phyloP scores from a whole-genome alignment of 2,888 invertebrate genomes.

The Phaedon cochleariae region DNA sequence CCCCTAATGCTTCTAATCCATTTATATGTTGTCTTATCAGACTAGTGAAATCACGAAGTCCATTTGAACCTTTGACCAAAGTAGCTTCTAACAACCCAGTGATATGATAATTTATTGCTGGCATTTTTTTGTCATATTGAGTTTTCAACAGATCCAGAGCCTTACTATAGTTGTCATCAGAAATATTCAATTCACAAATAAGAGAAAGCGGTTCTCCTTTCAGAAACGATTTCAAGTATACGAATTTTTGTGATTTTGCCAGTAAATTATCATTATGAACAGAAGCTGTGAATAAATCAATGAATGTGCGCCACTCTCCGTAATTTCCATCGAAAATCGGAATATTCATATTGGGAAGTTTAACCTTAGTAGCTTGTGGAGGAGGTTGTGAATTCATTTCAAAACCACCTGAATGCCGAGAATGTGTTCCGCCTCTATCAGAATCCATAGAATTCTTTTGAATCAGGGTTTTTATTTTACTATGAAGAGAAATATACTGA shows the following conservation, averaged over 20 bases:
- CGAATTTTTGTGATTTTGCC: conserved; percentile 16
- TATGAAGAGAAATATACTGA: background rate
- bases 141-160: conserved; percentile 14
- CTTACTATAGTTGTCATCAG: conserved; percentile 12
- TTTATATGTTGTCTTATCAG: conserved; percentile 17
- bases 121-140: conserved; percentile 15
- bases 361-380: background rate
- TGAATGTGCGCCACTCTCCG: conserved; percentile 17
- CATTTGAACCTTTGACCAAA: background rate
- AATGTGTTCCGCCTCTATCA: background rate
- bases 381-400: background rate
- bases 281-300: conserved; percentile 15
- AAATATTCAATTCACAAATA: conserved; percentile 12
- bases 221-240: conserved; percentile 18
- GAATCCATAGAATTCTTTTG: background rate
- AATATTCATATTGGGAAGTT: conserved; percentile 8
- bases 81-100: conserved; percentile 11
- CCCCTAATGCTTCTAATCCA: conserved; percentile 11
- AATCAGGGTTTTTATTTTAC: background rate
- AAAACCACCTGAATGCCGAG: background rate
- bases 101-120: conserved; percentile 17
- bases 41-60: conserved; percentile 7
- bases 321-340: conserved; percentile 14
- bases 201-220: conserved; percentile 11
- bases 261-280: conserved; percentile 8